Percentiles rank a stretch among this genome's conserved stretches.
phyloP scores from a whole-genome alignment of 2,797 vertebrate species.

The Poecilia gillii region DNA sequence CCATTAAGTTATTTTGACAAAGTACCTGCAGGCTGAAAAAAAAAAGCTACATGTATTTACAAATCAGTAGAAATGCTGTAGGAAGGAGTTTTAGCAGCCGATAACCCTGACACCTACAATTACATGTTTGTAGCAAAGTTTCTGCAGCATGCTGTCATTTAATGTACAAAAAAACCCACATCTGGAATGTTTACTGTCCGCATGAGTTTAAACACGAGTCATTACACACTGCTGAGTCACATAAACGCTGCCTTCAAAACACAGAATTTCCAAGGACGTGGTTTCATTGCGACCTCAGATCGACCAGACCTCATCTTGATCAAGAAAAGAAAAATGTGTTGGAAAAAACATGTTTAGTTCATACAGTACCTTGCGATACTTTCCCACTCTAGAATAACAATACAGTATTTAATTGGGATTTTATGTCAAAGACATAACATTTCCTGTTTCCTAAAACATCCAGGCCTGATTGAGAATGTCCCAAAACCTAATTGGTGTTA shows the following conservation, averaged over 20 bases:
- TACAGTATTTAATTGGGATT: not conserved
- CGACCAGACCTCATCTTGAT: not conserved
- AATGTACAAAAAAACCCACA: conserved; percentile 28
- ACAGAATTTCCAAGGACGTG: not conserved
- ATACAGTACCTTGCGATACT: not conserved
- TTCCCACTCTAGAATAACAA: not conserved
- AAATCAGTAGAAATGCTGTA: not conserved
- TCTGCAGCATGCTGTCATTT: conserved; percentile 32
- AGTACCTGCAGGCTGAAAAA: not conserved
- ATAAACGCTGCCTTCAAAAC: not conserved
- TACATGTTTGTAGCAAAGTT: conserved; percentile 20
- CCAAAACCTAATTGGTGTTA: too few relatives aligned
- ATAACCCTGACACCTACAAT: conserved; percentile 37
- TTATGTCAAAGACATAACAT: not conserved
- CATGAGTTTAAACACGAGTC: not conserved
- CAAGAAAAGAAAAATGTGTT: not conserved
- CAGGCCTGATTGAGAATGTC: too few relatives aligned
- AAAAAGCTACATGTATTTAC: not conserved
- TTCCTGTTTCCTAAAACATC: too few relatives aligned
- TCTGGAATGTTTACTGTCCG: conserved; percentile 56
- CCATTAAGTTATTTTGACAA: not conserved
- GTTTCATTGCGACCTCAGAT: not conserved
- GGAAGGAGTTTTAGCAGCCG: not conserved
- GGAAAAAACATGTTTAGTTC: not conserved
- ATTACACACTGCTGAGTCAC: not conserved